phyloP scores from a whole-genome alignment of 2,888 invertebrate genomes.

The Teinopalpus imperialis region DNA sequence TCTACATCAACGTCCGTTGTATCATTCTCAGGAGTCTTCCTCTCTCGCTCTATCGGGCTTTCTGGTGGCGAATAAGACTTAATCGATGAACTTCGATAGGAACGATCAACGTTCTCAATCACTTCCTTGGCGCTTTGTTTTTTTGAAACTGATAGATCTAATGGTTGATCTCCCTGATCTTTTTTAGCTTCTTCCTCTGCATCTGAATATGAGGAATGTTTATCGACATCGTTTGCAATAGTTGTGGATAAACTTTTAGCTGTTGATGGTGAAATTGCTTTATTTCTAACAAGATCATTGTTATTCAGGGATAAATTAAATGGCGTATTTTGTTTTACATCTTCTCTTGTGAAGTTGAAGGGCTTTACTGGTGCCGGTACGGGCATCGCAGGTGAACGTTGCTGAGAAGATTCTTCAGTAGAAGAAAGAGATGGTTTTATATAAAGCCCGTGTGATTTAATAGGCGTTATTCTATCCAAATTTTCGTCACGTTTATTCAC shows the following conservation, averaged over 20 bases:
- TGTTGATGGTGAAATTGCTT: constrained; percentile 49
- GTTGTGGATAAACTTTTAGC: constrained; percentile 67
- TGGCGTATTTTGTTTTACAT: constrained; percentile 61
- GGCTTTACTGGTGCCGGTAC: constrained; percentile 59
- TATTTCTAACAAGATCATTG: constrained; percentile 49
- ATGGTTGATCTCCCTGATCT: constrained; percentile 84
- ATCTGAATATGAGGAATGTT: constrained; percentile 60
- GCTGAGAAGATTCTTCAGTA: constrained; percentile 84
- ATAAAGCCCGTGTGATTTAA: constrained; percentile 63
- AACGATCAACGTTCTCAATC: constrained; percentile 62
- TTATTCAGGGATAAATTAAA: constrained; percentile 62
- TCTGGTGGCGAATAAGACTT: constrained; percentile 75
- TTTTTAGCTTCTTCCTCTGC: constrained; percentile 60
- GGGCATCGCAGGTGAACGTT: constrained; percentile 86
- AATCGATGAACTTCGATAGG: constrained; percentile 64
- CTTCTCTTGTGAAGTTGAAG: constrained; percentile 59
- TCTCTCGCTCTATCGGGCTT: constrained; percentile 58
- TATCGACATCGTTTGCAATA: constrained; percentile 50
- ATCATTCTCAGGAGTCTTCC: constrained; percentile 73
- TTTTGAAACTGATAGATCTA: constrained; percentile 86
- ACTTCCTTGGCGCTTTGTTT: constrained; percentile 76
- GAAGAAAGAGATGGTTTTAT: constrained; percentile 85
- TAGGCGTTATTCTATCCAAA: constrained; percentile 81
- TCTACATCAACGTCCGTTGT: constrained; percentile 82
- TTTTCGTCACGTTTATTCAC: constrained; percentile 51